Conservation (phyloP, 1,140 invertebrate genomes). For the Sinonovacula constricta region DNA sequence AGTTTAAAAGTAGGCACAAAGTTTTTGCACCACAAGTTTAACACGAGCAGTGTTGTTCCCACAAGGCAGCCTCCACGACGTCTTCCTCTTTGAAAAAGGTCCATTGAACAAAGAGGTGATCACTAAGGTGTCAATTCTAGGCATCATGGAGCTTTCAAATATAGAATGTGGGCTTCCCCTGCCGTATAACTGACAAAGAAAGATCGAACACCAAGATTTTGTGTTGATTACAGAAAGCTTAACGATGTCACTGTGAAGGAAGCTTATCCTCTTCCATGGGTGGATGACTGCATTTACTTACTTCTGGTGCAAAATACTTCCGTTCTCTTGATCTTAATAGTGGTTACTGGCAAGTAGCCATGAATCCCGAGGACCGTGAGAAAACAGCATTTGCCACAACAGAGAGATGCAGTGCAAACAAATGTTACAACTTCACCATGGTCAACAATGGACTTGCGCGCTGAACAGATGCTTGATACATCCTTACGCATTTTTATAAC, state of each 20-base stretch:
- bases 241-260: conserved; percentile 1
- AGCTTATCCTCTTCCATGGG: background rate
- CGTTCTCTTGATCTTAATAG: background rate
- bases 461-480: too few relatives aligned
- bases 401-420: too few relatives aligned
- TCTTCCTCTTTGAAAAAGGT: background rate
- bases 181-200: background rate
- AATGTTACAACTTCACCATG: too few relatives aligned
- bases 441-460: too few relatives aligned
- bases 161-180: background rate
- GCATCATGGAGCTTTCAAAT: background rate
- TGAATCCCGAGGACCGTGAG: background rate
- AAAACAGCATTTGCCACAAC: background rate
- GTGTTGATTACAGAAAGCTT: background rate
- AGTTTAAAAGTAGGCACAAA: too few relatives aligned
- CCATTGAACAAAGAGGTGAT: background rate
- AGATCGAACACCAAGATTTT: background rate
- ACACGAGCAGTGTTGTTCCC: conserved; percentile 3
- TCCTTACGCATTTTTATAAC: too few relatives aligned
- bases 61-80: background rate
- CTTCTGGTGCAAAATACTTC: background rate
- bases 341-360: background rate
- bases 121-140: background rate
- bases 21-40: background rate
- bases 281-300: background rate